phyloP scores from a whole-genome alignment of 2,888 invertebrate genomes.

The Pteria penguin region DNA sequence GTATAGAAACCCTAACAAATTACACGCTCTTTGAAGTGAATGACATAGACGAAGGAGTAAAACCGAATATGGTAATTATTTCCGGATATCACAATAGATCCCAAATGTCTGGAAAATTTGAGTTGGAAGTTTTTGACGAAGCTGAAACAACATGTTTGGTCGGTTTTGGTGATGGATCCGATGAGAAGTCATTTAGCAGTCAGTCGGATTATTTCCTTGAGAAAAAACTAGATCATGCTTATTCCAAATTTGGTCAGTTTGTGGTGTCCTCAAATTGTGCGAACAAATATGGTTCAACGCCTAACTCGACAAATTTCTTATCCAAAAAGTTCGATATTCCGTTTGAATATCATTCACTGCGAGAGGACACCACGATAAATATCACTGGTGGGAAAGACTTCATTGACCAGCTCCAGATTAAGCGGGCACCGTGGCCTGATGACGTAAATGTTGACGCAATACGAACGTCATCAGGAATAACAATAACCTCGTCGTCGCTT shows the following conservation, averaged over 20 bases:
- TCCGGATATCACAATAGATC: slow-evolving; percentile 48
- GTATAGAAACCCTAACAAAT: slow-evolving; percentile 49
- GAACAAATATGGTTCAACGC: slow-evolving; percentile 65
- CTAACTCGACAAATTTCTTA: slow-evolving; percentile 50
- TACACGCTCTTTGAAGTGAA: slow-evolving; percentile 57
- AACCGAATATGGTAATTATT: slow-evolving; percentile 60
- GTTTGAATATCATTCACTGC: slow-evolving; percentile 51
- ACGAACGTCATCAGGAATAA: not conserved
- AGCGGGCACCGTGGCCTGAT: slow-evolving; percentile 29
- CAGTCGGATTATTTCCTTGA: slow-evolving; percentile 48
- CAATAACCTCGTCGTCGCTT: not conserved
- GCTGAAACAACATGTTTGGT: slow-evolving; percentile 58
- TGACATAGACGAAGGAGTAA: slow-evolving; percentile 64
- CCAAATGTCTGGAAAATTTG: slow-evolving; percentile 40
- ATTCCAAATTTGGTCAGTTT: slow-evolving; percentile 63
- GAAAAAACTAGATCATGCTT: slow-evolving; percentile 48
- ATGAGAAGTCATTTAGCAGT: slow-evolving; percentile 7
- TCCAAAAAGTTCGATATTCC: slow-evolving; percentile 56
- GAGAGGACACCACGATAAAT: slow-evolving; percentile 43
- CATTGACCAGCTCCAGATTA: slow-evolving; percentile 41
- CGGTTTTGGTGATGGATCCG: slow-evolving; percentile 53
- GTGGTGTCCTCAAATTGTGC: slow-evolving; percentile 58
- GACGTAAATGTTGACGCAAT: not conserved
- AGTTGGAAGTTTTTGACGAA: slow-evolving; percentile 56
- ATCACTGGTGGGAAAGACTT: slow-evolving; percentile 51